Percentiles rank a stretch among this genome's conserved stretches.
phyloP scores from a whole-genome alignment of 2,113 vertebrate genomes.

The Argyrosomus japonicus region DNA sequence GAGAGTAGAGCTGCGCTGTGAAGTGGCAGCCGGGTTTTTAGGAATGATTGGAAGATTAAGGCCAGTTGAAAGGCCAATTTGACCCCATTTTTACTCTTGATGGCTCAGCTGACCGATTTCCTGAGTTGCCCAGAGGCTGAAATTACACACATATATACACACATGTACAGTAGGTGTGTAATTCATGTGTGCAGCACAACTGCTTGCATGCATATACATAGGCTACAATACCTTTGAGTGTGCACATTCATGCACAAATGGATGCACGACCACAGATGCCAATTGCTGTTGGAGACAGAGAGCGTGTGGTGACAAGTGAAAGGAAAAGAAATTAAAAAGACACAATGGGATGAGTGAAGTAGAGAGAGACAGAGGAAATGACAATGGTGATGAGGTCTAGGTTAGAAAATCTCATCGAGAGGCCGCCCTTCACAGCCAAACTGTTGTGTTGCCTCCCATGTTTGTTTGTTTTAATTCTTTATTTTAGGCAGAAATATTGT shows the following conservation, averaged over 20 bases:
- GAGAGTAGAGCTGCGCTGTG: slow-evolving; percentile 61
- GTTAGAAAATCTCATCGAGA: slow-evolving; percentile 2
- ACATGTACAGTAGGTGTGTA: slow-evolving; percentile 32
- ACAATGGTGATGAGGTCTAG: neutral
- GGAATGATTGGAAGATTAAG: slow-evolving; percentile 81
- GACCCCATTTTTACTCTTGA: slow-evolving; percentile 80
- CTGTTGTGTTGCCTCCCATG: neutral
- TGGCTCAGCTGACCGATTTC: slow-evolving; percentile 75
- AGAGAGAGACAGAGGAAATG: slow-evolving; percentile 13
- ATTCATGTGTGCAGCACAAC: slow-evolving; percentile 48
- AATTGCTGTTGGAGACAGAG: slow-evolving; percentile 14
- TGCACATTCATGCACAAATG: slow-evolving; percentile 9
- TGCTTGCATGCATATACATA: slow-evolving; percentile 9
- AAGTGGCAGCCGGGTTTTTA: slow-evolving; percentile 59
- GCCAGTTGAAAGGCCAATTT: slow-evolving; percentile 81
- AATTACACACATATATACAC: slow-evolving; percentile 27
- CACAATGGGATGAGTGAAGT: neutral
- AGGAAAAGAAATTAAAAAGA: neutral
- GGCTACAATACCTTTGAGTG: slow-evolving; percentile 12
- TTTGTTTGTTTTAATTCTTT: neutral
- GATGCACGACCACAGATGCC: slow-evolving; percentile 10
- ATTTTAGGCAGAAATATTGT: slow-evolving; percentile 2
- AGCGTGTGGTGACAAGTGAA: neutral
- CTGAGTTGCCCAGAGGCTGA: slow-evolving; percentile 59
- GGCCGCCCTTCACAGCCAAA: neutral